Evolutionary conservation across 1,140 invertebrate species (phyloP).

Genomic region (roundworm (Caenorhabditis elegans)): WBcel235 BX284603.4:8855001-8855500

Average conservation of each 20-base stretch:
- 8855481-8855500: too few species aligned
- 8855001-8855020: neutral
- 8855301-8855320: neutral
- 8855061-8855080: neutral
- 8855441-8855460: too few species aligned
- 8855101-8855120: too few species aligned
- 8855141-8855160: neutral
- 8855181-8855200: neutral
- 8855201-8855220: neutral
- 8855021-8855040: neutral
- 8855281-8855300: neutral
- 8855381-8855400: neutral
- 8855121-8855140: neutral
- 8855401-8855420: too few species aligned
- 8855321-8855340: neutral
- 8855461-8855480: too few species aligned
- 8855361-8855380: neutral
- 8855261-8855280: neutral
- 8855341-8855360: neutral
- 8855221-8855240: neutral
- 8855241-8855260: neutral
- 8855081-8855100: neutral
- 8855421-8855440: too few species aligned
- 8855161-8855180: neutral
- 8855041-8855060: neutral